Conservation (phyloP, 2,888 invertebrate genomes). For the Oligia fasciuncula region DNA sequence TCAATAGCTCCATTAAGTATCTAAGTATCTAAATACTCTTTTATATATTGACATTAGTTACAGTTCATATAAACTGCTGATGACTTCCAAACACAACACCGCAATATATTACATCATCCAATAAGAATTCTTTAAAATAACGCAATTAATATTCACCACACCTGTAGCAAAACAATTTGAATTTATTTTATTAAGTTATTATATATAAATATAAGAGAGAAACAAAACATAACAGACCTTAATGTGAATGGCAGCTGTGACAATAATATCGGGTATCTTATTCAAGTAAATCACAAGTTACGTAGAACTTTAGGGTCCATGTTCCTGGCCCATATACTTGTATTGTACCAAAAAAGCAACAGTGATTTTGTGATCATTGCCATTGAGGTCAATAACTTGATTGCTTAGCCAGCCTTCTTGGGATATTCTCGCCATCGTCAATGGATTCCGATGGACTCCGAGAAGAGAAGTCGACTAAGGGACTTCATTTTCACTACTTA, state of each 20-base stretch:
- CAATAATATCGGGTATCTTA: slow-evolving; percentile 15
- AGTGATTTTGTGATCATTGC: background rate
- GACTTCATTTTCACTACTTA: too few species aligned
- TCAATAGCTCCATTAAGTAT: too few species aligned
- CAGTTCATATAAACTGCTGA: slow-evolving; percentile 11
- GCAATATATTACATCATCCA: slow-evolving; percentile 50
- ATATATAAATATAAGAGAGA: background rate
- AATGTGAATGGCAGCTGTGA: slow-evolving; percentile 44
- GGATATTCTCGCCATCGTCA: background rate
- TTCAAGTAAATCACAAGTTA: background rate
- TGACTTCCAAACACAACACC: slow-evolving; percentile 27
- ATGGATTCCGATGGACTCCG: background rate
- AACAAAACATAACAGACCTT: slow-evolving; percentile 6
- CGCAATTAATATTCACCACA: slow-evolving; percentile 57
- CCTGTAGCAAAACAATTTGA: slow-evolving; percentile 32
- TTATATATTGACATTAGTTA: slow-evolving; percentile 21
- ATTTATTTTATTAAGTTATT: slow-evolving; percentile 42
- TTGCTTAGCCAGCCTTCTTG: background rate
- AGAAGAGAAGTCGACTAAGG: background rate
- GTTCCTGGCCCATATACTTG: background rate
- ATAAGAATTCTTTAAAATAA: slow-evolving; percentile 44
- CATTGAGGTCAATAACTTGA: background rate
- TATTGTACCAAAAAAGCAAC: background rate
- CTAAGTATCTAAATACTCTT: background rate
- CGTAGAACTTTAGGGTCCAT: background rate